phyloP scores from a whole-genome alignment of 1,140 invertebrate genomes.

The Drosophila kanapiae region DNA sequence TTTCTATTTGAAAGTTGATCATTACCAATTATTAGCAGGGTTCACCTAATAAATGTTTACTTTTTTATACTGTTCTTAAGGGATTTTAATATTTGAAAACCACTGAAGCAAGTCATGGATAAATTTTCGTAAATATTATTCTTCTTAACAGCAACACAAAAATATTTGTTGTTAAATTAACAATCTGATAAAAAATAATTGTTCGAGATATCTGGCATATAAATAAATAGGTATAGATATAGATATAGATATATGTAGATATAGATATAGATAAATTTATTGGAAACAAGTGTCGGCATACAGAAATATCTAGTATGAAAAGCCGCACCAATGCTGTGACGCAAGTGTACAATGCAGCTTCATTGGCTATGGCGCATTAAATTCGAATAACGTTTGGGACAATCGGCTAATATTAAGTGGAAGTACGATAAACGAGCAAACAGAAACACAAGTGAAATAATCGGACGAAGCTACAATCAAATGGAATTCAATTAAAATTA shows the following conservation, averaged over 20 bases:
- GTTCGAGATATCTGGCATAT: constrained; percentile 49
- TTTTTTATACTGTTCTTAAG: no score
- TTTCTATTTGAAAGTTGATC: no score
- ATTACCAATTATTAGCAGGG: no score
- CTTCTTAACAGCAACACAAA: not conserved
- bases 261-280: constrained; percentile 7
- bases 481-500: constrained; percentile 70
- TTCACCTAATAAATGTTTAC: no score
- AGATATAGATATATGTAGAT: constrained; percentile 1
- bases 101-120: not conserved
- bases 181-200: not conserved
- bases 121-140: not conserved
- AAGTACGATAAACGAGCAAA: constrained; percentile 53
- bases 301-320: constrained; percentile 6
- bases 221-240: constrained; percentile 11
- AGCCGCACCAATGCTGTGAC: constrained; percentile 52
- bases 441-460: constrained; percentile 53
- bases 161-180: not conserved
- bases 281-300: constrained; percentile 11
- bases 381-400: constrained; percentile 61
- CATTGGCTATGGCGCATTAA: constrained; percentile 80
- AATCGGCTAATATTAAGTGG: constrained; percentile 60
- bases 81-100: not conserved
- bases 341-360: constrained; percentile 52
- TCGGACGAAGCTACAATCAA: constrained; percentile 38